Evolutionary conservation across 2,797 vertebrate genomes (phyloP).

Genomic region (Sternotherus odoratus): DNA sequence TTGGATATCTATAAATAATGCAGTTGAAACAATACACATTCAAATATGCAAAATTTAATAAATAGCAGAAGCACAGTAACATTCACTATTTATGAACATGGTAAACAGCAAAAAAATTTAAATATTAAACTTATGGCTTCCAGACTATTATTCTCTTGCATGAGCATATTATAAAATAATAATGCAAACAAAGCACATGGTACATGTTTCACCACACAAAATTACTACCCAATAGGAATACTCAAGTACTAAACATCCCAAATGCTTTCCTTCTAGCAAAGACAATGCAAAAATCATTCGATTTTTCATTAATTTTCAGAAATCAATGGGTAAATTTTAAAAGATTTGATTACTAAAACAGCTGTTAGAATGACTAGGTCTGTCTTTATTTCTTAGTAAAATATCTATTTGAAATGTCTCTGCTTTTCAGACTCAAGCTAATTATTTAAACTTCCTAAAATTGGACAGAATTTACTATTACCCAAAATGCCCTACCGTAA

Average conservation of each 20-base stretch:
- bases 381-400: background rate
- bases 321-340: background rate
- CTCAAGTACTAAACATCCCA: background rate
- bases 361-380: background rate
- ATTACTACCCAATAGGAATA: conserved; percentile 22
- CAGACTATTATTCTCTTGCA: background rate
- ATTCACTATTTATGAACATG: background rate
- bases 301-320: background rate
- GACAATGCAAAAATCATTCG: background rate
- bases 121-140: background rate
- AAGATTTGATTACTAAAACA: background rate
- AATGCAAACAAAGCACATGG: background rate
- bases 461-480: no score
- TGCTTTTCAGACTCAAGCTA: no score
- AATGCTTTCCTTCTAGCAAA: background rate
- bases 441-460: background rate
- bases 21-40: background rate
- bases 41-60: background rate
- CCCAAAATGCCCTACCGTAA: background rate
- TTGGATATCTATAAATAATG: background rate
- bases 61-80: background rate
- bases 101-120: background rate
- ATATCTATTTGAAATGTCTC: background rate
- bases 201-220: background rate
- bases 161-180: background rate